Percentiles rank a stretch among this genome's conserved stretches.
These are phyloP conservation scores for Bruchidius siliquastri DNA, from an alignment of 2,888 invertebrate genomes.

Conservation along the genomic window DNA sequence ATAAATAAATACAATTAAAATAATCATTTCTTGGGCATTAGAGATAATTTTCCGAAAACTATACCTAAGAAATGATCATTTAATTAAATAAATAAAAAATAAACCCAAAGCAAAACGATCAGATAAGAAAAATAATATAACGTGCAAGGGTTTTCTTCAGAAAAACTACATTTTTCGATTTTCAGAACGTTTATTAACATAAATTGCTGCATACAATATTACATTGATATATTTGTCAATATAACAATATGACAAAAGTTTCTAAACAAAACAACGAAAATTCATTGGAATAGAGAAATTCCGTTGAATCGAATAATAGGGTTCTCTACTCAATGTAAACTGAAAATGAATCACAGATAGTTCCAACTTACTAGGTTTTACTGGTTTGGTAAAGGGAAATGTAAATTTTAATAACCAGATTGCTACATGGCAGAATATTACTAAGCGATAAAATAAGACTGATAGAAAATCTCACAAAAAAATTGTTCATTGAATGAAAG, in stretches of 20 bases:
- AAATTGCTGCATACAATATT: slow-evolving; percentile 28
- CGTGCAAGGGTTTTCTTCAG: slow-evolving; percentile 34
- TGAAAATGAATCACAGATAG: neutral
- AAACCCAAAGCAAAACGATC: slow-evolving; percentile 44
- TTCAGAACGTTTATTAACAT: slow-evolving; percentile 35
- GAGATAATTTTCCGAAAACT: slow-evolving; percentile 11
- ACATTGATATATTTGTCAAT: neutral
- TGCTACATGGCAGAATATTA: too few species aligned
- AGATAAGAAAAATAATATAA: slow-evolving; percentile 32
- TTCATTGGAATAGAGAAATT: slow-evolving; percentile 1
- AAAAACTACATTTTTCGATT: slow-evolving; percentile 32
- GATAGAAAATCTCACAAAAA: too few species aligned
- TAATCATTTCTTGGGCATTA: neutral
- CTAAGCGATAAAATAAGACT: too few species aligned
- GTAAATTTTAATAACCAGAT: too few species aligned
- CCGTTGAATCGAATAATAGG: neutral
- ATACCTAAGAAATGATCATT: slow-evolving; percentile 3
- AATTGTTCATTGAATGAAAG: too few species aligned
- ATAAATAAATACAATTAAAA: neutral
- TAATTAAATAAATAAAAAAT: slow-evolving; percentile 21
- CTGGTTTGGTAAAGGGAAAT: neutral
- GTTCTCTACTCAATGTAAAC: neutral
- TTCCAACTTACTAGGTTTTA: neutral
- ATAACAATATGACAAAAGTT: slow-evolving; percentile 21
- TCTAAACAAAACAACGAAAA: slow-evolving; percentile 15